phyloP scores from a whole-genome alignment of 2,113 vertebrate genomes.

The Petromus typicus region DNA sequence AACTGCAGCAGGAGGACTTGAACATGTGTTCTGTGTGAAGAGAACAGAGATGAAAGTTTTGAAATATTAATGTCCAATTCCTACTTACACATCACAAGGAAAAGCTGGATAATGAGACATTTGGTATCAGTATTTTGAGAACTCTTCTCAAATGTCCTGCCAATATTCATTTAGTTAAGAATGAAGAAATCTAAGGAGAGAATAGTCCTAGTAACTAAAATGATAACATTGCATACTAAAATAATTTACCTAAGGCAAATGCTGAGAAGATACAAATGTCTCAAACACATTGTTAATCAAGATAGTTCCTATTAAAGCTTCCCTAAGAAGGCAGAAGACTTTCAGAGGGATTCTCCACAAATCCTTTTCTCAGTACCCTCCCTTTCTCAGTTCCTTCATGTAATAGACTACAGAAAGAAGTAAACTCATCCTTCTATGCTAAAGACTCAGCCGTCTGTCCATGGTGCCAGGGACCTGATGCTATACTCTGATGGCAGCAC shows the following conservation, averaged over 20 bases:
- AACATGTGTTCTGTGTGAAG: neutral
- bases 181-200: slow-evolving; percentile 35
- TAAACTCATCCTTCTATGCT: neutral
- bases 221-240: neutral
- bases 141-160: neutral
- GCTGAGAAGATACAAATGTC: slow-evolving; percentile 6
- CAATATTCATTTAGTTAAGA: neutral
- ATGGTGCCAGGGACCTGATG: neutral
- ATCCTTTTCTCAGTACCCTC: neutral
- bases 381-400: neutral
- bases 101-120: slow-evolving; percentile 24
- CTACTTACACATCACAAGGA: neutral
- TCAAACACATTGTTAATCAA: slow-evolving; percentile 20
- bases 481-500: neutral
- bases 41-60: neutral
- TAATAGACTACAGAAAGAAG: neutral
- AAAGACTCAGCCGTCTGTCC: neutral
- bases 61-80: neutral
- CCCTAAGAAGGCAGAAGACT: neutral
- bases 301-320: neutral
- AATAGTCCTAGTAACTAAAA: neutral
- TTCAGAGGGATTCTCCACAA: neutral
- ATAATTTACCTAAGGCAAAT: slow-evolving; percentile 22
- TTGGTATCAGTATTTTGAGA: slow-evolving; percentile 14
- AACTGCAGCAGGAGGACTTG: neutral